These are phyloP conservation scores for Loripinus fragilis DNA, from an alignment of 2,888 invertebrate genomes.

Conservation along the genomic window DNA sequence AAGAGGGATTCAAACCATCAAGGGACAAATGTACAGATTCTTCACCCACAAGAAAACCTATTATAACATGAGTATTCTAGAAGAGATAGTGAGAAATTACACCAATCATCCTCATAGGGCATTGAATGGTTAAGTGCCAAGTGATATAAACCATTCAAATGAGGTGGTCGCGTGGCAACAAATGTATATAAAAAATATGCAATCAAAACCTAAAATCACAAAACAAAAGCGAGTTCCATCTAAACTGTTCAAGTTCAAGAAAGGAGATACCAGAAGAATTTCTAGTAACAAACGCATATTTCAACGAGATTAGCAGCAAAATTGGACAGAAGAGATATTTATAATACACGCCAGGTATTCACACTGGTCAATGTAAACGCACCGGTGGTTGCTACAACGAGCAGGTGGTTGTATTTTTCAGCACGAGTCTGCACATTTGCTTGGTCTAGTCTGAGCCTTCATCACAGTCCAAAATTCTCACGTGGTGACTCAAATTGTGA, in stretches of 20 bases:
- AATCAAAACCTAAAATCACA: background rate
- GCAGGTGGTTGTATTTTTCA: too few species aligned
- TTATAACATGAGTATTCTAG: too few species aligned
- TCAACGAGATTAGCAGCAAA: conserved; percentile 49
- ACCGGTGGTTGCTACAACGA: too few species aligned
- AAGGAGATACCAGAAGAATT: conserved; percentile 31
- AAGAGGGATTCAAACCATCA: too few species aligned
- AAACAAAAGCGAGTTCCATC: background rate
- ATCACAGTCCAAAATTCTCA: too few species aligned
- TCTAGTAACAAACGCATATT: conserved; percentile 39
- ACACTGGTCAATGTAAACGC: too few species aligned
- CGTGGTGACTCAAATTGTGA: too few species aligned
- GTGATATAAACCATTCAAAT: conserved; percentile 23
- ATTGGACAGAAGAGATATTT: conserved; percentile 52
- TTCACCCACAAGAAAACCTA: conserved; percentile 40
- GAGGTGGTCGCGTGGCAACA: conserved; percentile 17
- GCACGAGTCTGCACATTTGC: too few species aligned
- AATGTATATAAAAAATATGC: background rate
- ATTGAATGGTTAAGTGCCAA: conserved; percentile 30
- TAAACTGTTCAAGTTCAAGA: conserved; percentile 44
- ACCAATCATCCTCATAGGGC: too few species aligned
- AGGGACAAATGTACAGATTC: conserved; percentile 40
- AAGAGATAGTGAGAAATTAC: too few species aligned
- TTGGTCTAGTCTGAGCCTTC: too few species aligned
- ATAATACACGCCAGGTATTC: too few species aligned